A percentile compares a stretch with the other conserved stretches of the same genome.
Conservation (phyloP, 2,113 vertebrate genomes). For the Stigmatopora argus region DNA sequence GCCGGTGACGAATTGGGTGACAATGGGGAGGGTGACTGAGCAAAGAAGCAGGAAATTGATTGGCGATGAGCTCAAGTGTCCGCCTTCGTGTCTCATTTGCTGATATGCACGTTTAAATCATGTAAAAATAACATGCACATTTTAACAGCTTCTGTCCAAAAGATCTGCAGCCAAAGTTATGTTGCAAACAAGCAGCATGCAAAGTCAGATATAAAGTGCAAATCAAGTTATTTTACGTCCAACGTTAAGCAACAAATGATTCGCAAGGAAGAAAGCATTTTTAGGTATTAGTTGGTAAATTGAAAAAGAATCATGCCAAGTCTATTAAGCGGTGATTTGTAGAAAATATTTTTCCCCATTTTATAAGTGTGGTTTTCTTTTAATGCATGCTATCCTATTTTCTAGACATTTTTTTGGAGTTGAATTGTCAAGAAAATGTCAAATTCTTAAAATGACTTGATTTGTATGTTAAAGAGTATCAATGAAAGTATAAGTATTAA, state of each 20-base stretch:
- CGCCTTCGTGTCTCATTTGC: background rate
- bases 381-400: no score
- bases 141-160: background rate
- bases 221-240: background rate
- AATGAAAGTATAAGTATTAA: no score
- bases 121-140: background rate
- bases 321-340: no score
- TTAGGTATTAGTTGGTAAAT: background rate
- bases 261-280: background rate
- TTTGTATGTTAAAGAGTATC: no score
- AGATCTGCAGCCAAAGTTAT: background rate
- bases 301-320: background rate
- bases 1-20: conserved; percentile 46
- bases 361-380: no score
- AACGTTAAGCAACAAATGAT: background rate
- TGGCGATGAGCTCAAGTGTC: conserved; percentile 16
- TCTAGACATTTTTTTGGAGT: no score
- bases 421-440: no score
- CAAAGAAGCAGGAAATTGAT: conserved; percentile 2
- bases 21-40: conserved; percentile 20
- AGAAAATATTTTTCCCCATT: no score
- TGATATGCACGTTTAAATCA: conserved; percentile 11
- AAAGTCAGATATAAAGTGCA: background rate
- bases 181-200: conserved; percentile 24
- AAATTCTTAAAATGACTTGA: no score